Evolutionary conservation across 2,888 invertebrate species (phyloP).

Genomic region (Pocota personata): DNA sequence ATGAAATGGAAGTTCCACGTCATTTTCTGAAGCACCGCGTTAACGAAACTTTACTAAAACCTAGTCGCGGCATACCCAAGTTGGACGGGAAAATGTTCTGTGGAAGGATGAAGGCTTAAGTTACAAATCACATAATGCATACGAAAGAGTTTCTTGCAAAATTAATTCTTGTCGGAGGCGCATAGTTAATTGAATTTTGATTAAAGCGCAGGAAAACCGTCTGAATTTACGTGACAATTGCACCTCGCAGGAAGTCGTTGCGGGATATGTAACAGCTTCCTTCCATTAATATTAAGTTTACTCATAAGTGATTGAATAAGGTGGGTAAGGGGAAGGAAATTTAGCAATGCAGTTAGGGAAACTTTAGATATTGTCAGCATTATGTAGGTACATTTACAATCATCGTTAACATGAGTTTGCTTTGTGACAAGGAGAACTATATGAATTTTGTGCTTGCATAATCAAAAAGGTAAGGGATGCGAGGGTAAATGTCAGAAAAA

Average conservation of each 20-base stretch:
- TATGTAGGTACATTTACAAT: not conserved
- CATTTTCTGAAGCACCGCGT: not conserved
- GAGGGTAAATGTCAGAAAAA: no score
- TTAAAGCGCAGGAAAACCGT: conserved; percentile 9
- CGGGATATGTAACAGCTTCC: not conserved
- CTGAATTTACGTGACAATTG: not conserved
- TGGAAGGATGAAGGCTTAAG: not conserved
- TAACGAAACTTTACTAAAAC: not conserved
- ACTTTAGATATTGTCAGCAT: not conserved
- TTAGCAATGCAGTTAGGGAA: not conserved
- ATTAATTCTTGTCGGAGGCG: conserved; percentile 14
- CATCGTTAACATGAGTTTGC: no score
- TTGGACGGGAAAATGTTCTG: not conserved
- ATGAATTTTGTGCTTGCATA: no score
- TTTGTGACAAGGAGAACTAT: no score
- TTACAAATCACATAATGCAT: conserved; percentile 36
- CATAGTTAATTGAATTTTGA: conserved; percentile 23
- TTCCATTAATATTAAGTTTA: not conserved
- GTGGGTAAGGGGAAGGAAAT: not conserved
- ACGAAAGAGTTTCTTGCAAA: conserved; percentile 2
- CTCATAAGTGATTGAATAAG: not conserved
- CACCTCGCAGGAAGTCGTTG: not conserved
- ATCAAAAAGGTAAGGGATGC: no score
- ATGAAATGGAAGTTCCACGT: not conserved
- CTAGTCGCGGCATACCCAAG: not conserved